Evolutionary conservation across 2,113 vertebrate species (phyloP), one percentile per base, ranked within the genome.

Genomic region (Oenanthe oenanthe): DNA sequence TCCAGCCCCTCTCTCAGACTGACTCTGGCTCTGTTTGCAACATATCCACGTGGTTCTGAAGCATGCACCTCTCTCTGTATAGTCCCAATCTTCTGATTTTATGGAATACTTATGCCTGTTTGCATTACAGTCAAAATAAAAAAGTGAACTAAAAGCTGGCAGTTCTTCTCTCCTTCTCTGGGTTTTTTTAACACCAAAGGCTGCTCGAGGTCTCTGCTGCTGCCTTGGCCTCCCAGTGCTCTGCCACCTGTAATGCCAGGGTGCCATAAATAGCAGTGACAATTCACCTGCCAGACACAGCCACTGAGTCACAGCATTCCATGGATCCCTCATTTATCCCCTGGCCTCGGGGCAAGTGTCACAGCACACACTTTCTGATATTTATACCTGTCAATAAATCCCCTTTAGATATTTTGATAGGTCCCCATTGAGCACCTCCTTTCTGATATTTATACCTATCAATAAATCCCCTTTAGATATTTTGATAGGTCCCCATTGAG

Each of bases 41-140:
- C 97, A 79, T 91, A 93, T 24, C 96, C 96, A 95, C 96, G 53
- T 96, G 76, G 95, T 93, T 92, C 88, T 83, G 54, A 94, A 96
- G 98, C 98, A 98, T 98, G 98, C 97, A 95, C 95, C 90, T 96
- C 87, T 96, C 83, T 97, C 97, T 97, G 97, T 97, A 95, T 96
- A 96, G 92, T 94, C 84, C 97, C 76, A 3, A 80, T 93, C 97
- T 97, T 95, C 96, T 93, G 61, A 94, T 97, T 96, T 95, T 97
- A 97, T 92, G 97, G 97, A 97, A 97, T 97, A 97, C 96, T 97
- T 98, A 97, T 98, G 98, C 98, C 97, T 98, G 98, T 98, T 98
- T 98, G 97, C 98, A 97, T 98, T 97, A 97, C 97, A 62, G 95
- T 97, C 90, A 77, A 80, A 97, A 98, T 98, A 97, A 98, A 98